These are phyloP conservation scores for Micronycteris hirsuta DNA, from an alignment of 2,113 vertebrate genomes.

Conservation along the genomic window DNA sequence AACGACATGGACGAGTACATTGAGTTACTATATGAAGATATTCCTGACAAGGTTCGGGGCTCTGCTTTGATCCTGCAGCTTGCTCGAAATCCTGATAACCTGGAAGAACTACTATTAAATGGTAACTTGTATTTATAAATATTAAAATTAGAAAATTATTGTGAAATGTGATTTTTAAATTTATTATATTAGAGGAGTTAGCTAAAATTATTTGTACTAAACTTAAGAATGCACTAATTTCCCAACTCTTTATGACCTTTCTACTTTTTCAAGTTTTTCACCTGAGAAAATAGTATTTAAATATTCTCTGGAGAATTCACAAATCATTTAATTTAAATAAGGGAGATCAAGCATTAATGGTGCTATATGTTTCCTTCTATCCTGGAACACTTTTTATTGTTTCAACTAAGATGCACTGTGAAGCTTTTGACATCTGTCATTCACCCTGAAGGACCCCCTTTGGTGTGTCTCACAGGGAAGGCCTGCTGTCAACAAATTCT, in stretches of 20 bases:
- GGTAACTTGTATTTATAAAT: slow-evolving; percentile 78
- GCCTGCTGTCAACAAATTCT: neutral
- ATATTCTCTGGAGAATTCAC: neutral
- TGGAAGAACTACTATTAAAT: slow-evolving; percentile 92
- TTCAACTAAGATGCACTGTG: neutral
- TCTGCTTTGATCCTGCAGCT: slow-evolving; percentile 93
- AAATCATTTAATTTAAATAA: neutral
- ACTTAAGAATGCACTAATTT: neutral
- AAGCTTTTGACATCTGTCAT: neutral
- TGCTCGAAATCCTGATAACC: slow-evolving; percentile 92
- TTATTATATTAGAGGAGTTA: neutral
- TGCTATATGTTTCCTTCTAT: neutral
- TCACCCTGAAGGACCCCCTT: neutral
- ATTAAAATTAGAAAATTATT: neutral
- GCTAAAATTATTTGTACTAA: neutral
- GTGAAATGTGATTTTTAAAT: neutral
- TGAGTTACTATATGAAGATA: slow-evolving; percentile 93
- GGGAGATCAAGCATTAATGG: neutral
- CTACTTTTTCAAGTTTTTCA: neutral
- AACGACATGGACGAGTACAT: slow-evolving; percentile 92
- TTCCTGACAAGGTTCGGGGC: slow-evolving; percentile 92
- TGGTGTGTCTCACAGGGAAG: neutral
- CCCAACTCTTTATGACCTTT: neutral
- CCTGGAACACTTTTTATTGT: neutral
- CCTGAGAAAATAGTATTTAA: neutral